Evolutionary conservation across 2,888 invertebrate species (phyloP).

Genomic region (Drosophila fungiperda): DNA sequence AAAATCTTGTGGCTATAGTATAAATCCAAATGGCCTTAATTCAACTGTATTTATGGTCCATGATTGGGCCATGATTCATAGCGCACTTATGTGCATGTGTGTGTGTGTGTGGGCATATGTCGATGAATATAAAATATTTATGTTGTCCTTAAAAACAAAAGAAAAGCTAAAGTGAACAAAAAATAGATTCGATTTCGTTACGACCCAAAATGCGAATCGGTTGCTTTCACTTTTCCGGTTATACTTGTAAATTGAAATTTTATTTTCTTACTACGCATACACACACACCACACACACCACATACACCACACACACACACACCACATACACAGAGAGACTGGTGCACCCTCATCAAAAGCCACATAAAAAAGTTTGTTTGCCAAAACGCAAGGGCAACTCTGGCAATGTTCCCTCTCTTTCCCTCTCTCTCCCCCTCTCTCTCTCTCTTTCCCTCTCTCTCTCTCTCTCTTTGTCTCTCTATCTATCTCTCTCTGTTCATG

Average conservation of each 20-base stretch:
- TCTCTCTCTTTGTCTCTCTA: background rate
- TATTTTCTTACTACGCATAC: constrained; percentile 54
- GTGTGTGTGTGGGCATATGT: constrained; percentile 25
- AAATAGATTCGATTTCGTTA: constrained; percentile 5
- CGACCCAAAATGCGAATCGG: constrained; percentile 35
- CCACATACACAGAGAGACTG: constrained; percentile 13
- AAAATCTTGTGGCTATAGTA: background rate
- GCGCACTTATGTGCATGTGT: background rate
- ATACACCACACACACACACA: background rate
- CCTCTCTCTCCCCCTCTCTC: background rate
- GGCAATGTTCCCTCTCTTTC: constrained; percentile 26
- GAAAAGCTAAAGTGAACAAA: background rate
- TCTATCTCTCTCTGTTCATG: constrained; percentile 30
- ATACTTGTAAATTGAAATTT: constrained; percentile 78
- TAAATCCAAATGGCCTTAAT: constrained; percentile 3
- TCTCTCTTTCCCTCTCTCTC: constrained; percentile 35
- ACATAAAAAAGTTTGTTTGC: constrained; percentile 74
- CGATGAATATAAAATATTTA: constrained; percentile 63
- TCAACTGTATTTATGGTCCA: constrained; percentile 10
- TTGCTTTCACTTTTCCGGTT: constrained; percentile 60
- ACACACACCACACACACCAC: constrained; percentile 4
- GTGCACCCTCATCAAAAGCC: constrained; percentile 70
- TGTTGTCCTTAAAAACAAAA: constrained; percentile 24
- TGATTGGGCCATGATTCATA: constrained; percentile 6
- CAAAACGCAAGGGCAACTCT: constrained; percentile 71